Evolutionary conservation across 2,797 vertebrate species (phyloP).

Genomic region (Hozukius guyotensis): DNA sequence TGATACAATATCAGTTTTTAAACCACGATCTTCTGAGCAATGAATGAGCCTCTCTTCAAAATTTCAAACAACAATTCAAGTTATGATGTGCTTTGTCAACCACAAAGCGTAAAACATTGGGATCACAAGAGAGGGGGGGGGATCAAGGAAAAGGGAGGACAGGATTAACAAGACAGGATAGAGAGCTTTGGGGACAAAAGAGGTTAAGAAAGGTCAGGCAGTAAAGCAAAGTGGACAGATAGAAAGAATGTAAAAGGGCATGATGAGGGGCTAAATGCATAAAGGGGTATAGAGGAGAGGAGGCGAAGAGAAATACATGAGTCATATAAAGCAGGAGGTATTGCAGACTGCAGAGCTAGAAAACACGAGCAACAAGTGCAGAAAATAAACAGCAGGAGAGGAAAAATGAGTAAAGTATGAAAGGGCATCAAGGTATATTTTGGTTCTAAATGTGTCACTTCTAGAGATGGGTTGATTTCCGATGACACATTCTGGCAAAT

Average conservation of each 20-base stretch:
- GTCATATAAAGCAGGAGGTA: background rate
- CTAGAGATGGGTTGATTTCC: background rate
- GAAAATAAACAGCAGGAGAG: background rate
- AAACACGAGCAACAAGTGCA: background rate
- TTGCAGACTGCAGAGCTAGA: background rate
- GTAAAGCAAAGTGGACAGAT: constrained; percentile 1
- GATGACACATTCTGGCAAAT: too few species aligned
- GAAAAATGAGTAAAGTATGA: background rate
- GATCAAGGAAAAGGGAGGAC: background rate
- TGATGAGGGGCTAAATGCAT: background rate
- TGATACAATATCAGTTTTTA: constrained; percentile 7
- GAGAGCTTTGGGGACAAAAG: background rate
- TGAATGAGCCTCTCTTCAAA: constrained; percentile 10
- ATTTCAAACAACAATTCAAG: constrained; percentile 15
- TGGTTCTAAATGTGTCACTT: background rate
- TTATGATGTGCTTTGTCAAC: background rate
- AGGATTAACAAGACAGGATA: background rate
- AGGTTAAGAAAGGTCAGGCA: constrained; percentile 25
- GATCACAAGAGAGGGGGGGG: background rate
- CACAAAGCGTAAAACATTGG: background rate
- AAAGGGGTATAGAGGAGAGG: background rate
- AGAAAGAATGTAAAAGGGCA: background rate
- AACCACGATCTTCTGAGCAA: constrained; percentile 6
- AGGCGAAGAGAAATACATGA: background rate
- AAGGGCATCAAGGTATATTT: background rate